Base-by-base conservation (phyloP, 2,113 vertebrate species). In the Turnix velox region DNA sequence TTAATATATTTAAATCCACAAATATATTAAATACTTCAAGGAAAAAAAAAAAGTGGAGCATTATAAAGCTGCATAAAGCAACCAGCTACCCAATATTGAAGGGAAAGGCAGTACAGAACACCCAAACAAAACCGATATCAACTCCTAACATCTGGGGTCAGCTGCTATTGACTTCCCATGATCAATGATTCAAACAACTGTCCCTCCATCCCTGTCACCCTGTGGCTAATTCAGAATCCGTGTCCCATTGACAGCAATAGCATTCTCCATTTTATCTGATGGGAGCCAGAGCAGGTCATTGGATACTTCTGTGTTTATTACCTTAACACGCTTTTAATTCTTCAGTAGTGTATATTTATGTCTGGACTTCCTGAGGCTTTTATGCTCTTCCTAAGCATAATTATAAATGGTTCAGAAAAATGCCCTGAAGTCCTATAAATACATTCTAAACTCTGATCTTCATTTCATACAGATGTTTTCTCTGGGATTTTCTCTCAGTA, bases 271-370 rank as follows among this genome's bases (percentile, higher is more conserved):
- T 84, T 84, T 67, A 51, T 76, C 66, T 92, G 84, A 49, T 73
- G 33, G 58, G 52, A 91, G 71, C 48, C 82, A 92, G 74, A 81
- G 55, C n/a, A 35, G 57, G 81, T 87, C 93, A 95, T 17, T 48
- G 62, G 87, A 91, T 89, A 88, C 42, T 61, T 62, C 58, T 84
- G 40, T 88, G 66, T 93, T 94, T 94, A 90, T 88, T 93, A 92
- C 71, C 58, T 90, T 76, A 87, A 72, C 7, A 8, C 14, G 45
- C n/a, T 91, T 89, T 81, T 68, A 92, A 82, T 96, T 94, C 86
- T 84, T 65, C 0, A 0, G 45, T 37, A 75, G 61, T 37, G 73
- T 78, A 43, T 88, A 84, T 87, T 94, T 94, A 87, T 88, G 90
- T 62, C 57, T 81, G 69, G 28, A n/a, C 77, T 89, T 95, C 77